Base-by-base conservation (phyloP, 1,140 invertebrate species). In the Schlechtendalia chinensis region DNA sequence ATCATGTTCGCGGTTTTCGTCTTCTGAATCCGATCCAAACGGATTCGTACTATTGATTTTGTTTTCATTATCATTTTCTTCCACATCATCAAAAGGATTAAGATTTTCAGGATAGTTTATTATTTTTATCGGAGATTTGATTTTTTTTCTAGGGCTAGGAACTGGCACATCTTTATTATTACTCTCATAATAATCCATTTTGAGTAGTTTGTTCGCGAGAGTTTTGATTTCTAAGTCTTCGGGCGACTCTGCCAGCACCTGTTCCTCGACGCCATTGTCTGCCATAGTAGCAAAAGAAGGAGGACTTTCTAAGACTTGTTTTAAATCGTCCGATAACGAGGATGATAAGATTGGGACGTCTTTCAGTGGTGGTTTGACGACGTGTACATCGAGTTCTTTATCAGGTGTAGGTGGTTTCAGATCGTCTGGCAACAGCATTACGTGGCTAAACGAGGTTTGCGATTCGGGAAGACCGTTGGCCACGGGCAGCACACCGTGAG, bases 11-110 rank as follows among this genome's bases (percentile, higher is more conserved):
- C n/a, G n/a, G n/a, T n/a, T 86, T 67, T 90, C 88, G 79, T 90
- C 89, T 63, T 91, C 90, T 3, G 90, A 89, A 69, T 89, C 89
- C 80, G 89, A 89, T 45, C 89, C 91, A 85, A 94, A 94, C 1
- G 93, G 92, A 88, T 93, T 94, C 5, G 87, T 89, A 82, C 87
- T 87, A 45, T 74, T 56, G 10, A 82, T 72, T 54, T 83, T 86
- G 86, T 27, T n/a, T 84, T 83, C 84, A 81, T 84, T 86, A 58
- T 87, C 87, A n/a, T 89, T 89, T 12, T 89, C 88, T 45, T 91
- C 90, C 75, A 91, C 90, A 58, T 89, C 86, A 17, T 85, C 90
- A 86, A 94, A 94, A 5, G 94, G 94, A 89, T 95, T 95, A 71
- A 95, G 86, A 82, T 91, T 89, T 65, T 90, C 88, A 0, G 93